Evolutionary conservation across 2,797 vertebrate genomes (phyloP).

Genomic region (Falco rusticolus): DNA sequence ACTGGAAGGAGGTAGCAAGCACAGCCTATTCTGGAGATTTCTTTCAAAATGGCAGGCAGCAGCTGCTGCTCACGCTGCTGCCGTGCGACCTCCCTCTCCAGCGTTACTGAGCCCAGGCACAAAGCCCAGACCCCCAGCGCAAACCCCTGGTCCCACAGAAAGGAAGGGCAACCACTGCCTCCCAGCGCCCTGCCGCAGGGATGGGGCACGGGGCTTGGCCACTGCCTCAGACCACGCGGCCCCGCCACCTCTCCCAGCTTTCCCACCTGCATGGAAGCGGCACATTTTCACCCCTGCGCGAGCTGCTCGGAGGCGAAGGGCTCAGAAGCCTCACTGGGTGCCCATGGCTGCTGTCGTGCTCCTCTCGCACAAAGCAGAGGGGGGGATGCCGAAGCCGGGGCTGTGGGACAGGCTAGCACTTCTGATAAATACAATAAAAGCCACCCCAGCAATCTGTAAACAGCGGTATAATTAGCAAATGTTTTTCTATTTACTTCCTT

Average conservation of each 20-base stretch:
- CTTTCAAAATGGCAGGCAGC: neutral
- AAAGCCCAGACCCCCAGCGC: neutral
- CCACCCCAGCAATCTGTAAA: slow-evolving; percentile 77
- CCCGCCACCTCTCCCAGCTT: neutral
- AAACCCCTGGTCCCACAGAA: neutral
- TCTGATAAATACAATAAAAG: slow-evolving; percentile 75
- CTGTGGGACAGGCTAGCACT: neutral
- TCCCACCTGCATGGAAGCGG: neutral
- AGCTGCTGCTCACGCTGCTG: neutral
- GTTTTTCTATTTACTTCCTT: slow-evolving; percentile 85
- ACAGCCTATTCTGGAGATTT: neutral
- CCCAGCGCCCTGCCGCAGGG: neutral
- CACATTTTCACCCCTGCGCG: neutral
- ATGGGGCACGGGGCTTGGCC: neutral
- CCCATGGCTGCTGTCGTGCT: neutral
- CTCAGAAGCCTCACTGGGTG: neutral
- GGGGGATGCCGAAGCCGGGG: slow-evolving; percentile 28
- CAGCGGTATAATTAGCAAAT: slow-evolving; percentile 83
- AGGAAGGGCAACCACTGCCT: neutral
- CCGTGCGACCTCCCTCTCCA: neutral
- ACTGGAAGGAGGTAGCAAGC: neutral
- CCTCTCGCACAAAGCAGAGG: neutral
- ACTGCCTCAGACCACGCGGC: neutral
- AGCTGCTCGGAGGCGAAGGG: neutral
- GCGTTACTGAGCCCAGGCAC: neutral